These are phyloP conservation scores for Gallirallus australis DNA, from an alignment of 2,797 vertebrate genomes.

Conservation along the genomic window DNA sequence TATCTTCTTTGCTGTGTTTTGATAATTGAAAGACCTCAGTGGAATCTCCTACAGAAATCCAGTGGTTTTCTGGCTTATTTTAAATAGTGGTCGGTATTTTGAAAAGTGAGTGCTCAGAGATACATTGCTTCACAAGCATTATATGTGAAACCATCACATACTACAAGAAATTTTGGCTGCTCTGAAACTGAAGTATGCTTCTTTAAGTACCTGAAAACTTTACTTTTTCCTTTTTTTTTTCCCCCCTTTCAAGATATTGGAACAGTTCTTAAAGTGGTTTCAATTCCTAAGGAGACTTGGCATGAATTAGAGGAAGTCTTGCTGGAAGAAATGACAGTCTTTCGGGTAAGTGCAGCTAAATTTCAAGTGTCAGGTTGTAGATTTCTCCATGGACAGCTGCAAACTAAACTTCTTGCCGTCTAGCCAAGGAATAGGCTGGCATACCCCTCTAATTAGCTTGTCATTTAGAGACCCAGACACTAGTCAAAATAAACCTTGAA, in stretches of 20 bases:
- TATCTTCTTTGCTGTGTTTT: background rate
- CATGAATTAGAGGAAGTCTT: constrained; percentile 98
- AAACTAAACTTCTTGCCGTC: constrained; percentile 22
- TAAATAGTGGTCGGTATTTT: background rate
- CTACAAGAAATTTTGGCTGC: background rate
- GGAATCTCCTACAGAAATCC: background rate
- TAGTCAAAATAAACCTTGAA: constrained; percentile 80
- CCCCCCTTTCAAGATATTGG: constrained; percentile 86
- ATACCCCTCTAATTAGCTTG: constrained; percentile 74
- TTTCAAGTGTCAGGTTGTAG: constrained; percentile 69
- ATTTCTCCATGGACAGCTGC: constrained; percentile 69
- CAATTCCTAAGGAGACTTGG: constrained; percentile 97
- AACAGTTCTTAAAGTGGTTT: constrained; percentile 96
- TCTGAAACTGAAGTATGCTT: background rate
- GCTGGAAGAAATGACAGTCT: constrained; percentile 97
- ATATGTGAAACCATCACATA: background rate
- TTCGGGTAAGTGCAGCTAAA: constrained; percentile 86
- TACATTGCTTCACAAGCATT: background rate
- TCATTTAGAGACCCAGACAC: constrained; percentile 70
- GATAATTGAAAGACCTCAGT: background rate
- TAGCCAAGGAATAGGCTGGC: constrained; percentile 55
- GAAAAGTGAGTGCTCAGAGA: background rate
- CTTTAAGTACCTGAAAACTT: constrained; percentile 1
- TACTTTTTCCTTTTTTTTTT: background rate
- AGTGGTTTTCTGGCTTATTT: background rate